Evolutionary conservation across 2,113 vertebrate species (phyloP).

Genomic region (Sebastes fasciatus): DNA sequence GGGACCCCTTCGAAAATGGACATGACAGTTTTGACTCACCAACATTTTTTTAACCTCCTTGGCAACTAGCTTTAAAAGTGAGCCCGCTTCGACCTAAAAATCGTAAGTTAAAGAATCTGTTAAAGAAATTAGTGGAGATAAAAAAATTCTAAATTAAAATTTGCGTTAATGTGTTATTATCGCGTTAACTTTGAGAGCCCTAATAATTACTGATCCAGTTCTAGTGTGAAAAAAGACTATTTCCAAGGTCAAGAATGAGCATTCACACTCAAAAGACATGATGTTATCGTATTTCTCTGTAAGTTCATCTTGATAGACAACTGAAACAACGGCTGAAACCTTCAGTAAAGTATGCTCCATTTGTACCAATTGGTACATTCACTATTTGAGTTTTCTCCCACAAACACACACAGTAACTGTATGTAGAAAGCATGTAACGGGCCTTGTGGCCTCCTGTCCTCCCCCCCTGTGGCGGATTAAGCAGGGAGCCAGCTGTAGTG

Average conservation of each 20-base stretch:
- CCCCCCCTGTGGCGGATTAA: slow-evolving; percentile 60
- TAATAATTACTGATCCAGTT: neutral
- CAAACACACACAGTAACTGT: neutral
- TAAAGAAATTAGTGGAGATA: too few species aligned
- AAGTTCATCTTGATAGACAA: neutral
- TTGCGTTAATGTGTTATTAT: too few species aligned
- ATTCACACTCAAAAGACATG: neutral
- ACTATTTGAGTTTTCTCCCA: neutral
- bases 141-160: too few species aligned
- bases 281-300: neutral
- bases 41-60: too few species aligned
- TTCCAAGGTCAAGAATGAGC: neutral
- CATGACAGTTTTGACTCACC: too few species aligned
- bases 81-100: too few species aligned
- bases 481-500: slow-evolving; percentile 64
- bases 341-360: neutral
- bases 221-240: neutral
- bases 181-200: too few species aligned
- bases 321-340: neutral
- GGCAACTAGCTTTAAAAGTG: too few species aligned
- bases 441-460: neutral
- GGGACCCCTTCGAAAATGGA: too few species aligned
- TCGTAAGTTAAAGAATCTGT: too few species aligned
- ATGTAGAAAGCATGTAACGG: slow-evolving; percentile 10
- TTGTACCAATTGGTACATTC: neutral